Percentiles rank a stretch among this genome's conserved stretches.
Conservation (phyloP, 2,888 invertebrate species). For the Panopea generosa region DNA sequence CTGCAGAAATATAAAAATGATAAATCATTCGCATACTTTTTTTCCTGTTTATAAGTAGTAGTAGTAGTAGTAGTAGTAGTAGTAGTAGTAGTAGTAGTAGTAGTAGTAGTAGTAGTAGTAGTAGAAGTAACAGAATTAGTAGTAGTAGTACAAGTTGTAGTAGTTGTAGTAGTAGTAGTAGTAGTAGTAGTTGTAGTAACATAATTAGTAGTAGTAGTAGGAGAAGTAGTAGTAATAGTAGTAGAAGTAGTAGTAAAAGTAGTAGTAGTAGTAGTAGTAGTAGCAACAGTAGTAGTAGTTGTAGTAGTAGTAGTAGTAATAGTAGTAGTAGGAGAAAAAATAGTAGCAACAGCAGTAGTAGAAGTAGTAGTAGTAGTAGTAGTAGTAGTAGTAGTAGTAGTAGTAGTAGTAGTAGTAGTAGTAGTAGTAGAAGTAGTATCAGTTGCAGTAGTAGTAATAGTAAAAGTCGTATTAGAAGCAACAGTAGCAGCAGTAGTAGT, state of each 20-base stretch:
- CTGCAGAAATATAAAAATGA: slow-evolving; percentile 60
- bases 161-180: not conserved
- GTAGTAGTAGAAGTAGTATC: slow-evolving; percentile 8
- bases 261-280: slow-evolving; percentile 11
- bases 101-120: not conserved
- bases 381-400: slow-evolving; percentile 5
- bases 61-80: slow-evolving; percentile 12
- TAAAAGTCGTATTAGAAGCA: slow-evolving; percentile 4
- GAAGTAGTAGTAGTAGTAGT: slow-evolving; percentile 6
- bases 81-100: slow-evolving; percentile 14
- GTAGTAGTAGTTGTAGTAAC: no score
- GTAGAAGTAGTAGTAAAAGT: slow-evolving; percentile 8
- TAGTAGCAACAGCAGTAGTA: slow-evolving; percentile 3
- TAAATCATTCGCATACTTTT: not conserved
- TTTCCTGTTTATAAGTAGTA: no score
- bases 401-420: slow-evolving; percentile 8
- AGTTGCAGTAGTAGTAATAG: slow-evolving; percentile 9
- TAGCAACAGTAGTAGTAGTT: slow-evolving; percentile 9
- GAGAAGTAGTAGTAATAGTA: no score
- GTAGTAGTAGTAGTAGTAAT: slow-evolving; percentile 12
- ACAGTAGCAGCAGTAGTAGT: slow-evolving; percentile 7
- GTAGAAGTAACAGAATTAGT: no score
- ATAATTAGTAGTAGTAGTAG: no score
- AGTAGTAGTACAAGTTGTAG: not conserved
- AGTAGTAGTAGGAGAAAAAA: no score